Evolutionary conservation across 2,888 invertebrate genomes (phyloP).

Genomic region (Muschampia plurimacula): DNA sequence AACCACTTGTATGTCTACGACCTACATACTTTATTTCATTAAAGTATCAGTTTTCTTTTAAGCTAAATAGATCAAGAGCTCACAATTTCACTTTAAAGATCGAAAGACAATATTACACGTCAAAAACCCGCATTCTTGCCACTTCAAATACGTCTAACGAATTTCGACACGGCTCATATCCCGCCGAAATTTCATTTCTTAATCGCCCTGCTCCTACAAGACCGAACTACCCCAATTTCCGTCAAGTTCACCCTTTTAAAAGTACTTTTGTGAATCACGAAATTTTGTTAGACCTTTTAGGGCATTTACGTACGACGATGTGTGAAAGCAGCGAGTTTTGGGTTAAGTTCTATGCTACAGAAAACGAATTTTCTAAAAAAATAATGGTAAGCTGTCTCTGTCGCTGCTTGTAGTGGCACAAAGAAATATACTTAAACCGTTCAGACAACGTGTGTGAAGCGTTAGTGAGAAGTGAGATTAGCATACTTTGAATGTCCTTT

Average conservation of each 20-base stretch:
- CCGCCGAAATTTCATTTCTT: conserved; percentile 36
- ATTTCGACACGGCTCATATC: conserved; percentile 38
- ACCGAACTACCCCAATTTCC: conserved; percentile 36
- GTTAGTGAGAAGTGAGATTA: too few species aligned
- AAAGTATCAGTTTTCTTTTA: neutral
- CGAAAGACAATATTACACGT: conserved; percentile 11
- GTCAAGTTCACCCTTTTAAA: conserved; percentile 37
- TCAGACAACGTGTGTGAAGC: too few species aligned
- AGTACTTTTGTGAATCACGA: conserved; percentile 30
- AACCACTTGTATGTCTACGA: too few species aligned
- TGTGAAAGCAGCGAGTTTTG: conserved; percentile 1
- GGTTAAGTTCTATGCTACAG: neutral
- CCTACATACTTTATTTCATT: neutral
- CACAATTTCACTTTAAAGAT: conserved; percentile 2
- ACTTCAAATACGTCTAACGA: conserved; percentile 25
- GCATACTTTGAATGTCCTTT: too few species aligned
- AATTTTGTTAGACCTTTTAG: conserved; percentile 12
- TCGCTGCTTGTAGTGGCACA: too few species aligned
- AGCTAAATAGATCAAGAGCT: conserved; percentile 1
- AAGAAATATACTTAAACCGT: too few species aligned
- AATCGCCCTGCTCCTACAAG: conserved; percentile 23
- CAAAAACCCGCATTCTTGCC: conserved; percentile 1
- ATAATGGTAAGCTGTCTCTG: too few species aligned
- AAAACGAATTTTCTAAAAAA: too few species aligned
- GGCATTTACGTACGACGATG: conserved; percentile 9